phyloP scores from a whole-genome alignment of 2,113 vertebrate species.

The Paradoxurus hermaphroditus region DNA sequence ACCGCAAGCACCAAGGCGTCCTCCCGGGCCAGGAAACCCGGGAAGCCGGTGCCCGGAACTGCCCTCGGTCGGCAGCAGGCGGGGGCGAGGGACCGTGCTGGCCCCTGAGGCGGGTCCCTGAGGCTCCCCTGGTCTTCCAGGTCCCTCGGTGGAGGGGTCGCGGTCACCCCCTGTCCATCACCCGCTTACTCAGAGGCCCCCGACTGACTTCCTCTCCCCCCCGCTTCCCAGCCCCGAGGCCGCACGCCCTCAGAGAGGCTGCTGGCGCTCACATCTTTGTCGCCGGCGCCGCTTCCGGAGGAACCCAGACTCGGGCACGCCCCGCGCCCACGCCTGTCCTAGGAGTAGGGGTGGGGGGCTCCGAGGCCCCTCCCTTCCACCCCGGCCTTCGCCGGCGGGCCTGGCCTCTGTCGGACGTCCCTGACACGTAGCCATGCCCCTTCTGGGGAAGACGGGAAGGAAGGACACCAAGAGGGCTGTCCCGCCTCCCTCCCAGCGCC shows the following conservation, averaged over 20 bases:
- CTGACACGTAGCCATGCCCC: background rate
- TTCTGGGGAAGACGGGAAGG: background rate
- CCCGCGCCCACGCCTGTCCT: background rate
- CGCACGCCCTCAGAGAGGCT: background rate
- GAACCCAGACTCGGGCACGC: background rate
- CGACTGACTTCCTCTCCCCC: too few species aligned
- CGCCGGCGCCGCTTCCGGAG: background rate
- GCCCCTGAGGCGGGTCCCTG: background rate
- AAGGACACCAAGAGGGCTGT: background rate
- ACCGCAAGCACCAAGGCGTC: too few species aligned
- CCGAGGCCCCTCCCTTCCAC: accelerated
- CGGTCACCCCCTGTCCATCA: background rate
- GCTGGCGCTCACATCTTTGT: too few species aligned
- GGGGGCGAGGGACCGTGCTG: background rate
- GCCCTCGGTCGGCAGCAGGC: accelerated
- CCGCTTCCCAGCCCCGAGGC: background rate
- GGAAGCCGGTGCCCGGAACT: background rate
- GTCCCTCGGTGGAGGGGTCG: accelerated
- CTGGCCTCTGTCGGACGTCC: background rate
- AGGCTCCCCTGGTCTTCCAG: background rate
- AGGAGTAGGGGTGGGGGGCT: too few species aligned
- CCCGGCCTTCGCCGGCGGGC: background rate
- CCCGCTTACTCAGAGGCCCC: background rate
- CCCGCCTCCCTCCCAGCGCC: accelerated
- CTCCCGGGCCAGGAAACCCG: background rate